Evolutionary conservation across 37 sponge, comb jelly and placozoan genomes (phyloP).

Genomic region (Chondrosia reniformis): DNA sequence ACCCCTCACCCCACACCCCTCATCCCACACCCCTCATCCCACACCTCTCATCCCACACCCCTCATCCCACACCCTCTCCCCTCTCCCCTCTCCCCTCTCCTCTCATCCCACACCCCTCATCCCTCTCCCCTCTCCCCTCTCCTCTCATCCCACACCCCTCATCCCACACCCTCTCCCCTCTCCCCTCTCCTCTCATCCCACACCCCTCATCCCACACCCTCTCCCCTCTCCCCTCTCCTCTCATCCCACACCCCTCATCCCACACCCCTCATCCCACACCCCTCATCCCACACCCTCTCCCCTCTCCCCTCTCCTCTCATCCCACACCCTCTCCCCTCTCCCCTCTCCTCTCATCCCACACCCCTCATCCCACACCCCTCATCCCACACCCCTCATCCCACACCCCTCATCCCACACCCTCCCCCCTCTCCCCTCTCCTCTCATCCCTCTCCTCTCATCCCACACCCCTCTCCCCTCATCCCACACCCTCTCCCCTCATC

Average conservation of each 20-base stretch:
- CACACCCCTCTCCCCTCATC: too few species aligned
- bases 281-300: not conserved
- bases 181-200: not conserved
- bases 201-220: not conserved
- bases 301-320: not conserved
- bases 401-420: too few species aligned
- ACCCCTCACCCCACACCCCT: not conserved
- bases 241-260: not conserved
- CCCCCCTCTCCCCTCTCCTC: too few species aligned
- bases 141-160: not conserved
- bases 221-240: not conserved
- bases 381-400: too few species aligned
- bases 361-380: too few species aligned
- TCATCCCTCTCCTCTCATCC: too few species aligned
- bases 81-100: not conserved
- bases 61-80: not conserved
- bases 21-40: not conserved
- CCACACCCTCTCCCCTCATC: too few species aligned
- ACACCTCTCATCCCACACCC: not conserved
- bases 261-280: not conserved
- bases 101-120: not conserved
- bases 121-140: not conserved
- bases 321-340: not conserved
- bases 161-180: not conserved
- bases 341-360: not conserved